Base-by-base conservation (phyloP, 2,888 invertebrate species). In the Aromia moschata region DNA sequence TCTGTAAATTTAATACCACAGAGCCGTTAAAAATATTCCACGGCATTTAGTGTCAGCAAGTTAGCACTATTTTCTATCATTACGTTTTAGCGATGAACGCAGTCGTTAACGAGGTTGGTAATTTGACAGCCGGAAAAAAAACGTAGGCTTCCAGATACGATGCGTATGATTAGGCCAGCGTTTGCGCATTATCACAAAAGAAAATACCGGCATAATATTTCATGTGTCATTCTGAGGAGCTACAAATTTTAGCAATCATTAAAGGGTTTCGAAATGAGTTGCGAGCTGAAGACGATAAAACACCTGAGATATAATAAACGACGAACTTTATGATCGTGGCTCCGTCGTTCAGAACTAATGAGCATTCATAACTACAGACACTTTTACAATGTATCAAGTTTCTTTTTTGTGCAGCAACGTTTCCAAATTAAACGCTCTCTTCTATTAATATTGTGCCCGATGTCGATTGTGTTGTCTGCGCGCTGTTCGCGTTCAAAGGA, bases 181-280 rank as follows among this genome's bases (percentile, higher is more conserved):
- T 58, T 46, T 58, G 31, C 58, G 52, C 53, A 52, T 53, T 55
- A 33, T 33, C 36, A 44, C 36, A 47, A 47, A 40, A 43, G 45
- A 33, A 46, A 45, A 53, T 40, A 46, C 45, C 45, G 18, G 44
- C 31, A 52, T 47, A 58, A 58, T 58, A 46, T 58, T 62, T 66
- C 62, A 62, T 45, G 55, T 46, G 60, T 66, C 66, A 64, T 58
- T 43, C 45, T 59, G 49, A 57, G 60, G 56, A 55, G 53, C 51
- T 56, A 47, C 56, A 57, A 49, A 47, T 56, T 64, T 64, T 61
- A 46, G 46, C 54, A 60, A 51, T 47, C 57, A 58, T 53, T 55
- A 60, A 46, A 47, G 54, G 25, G 36, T 47, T 41, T 58, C 20
- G 43, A 54, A 55, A 61, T 45, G 36, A 51, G 46, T 49, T 54